A percentile compares a stretch with the other conserved stretches of the same genome.
Conservation (phyloP, 2,888 invertebrate species). For the Ormia ochracea region DNA sequence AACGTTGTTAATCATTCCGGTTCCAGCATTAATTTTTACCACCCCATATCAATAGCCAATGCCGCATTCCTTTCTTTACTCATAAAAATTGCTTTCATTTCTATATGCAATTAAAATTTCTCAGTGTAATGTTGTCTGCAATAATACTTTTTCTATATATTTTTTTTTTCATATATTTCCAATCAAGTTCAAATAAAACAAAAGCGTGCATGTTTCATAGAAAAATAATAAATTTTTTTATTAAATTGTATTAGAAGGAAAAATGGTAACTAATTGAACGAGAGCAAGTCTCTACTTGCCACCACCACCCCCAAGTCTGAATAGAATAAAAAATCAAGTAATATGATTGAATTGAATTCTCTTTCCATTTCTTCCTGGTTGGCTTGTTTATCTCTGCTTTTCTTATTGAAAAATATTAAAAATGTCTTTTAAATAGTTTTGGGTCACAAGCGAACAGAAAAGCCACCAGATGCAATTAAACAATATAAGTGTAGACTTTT, state of each 20-base stretch:
- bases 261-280: not conserved
- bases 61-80: too few relatives aligned
- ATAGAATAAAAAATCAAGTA: not conserved
- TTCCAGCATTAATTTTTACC: too few relatives aligned
- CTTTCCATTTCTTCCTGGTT: conserved; percentile 26
- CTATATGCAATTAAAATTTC: too few relatives aligned
- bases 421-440: conserved; percentile 36
- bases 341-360: conserved; percentile 8
- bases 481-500: conserved; percentile 41
- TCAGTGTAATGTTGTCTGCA: too few relatives aligned
- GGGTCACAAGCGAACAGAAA: conserved; percentile 28
- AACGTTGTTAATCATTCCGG: too few relatives aligned
- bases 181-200: too few relatives aligned
- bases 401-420: conserved; percentile 16
- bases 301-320: conserved; percentile 8
- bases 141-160: too few relatives aligned
- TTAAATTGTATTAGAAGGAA: not conserved
- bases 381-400: not conserved
- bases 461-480: conserved; percentile 49
- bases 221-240: too few relatives aligned
- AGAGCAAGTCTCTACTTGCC: not conserved
- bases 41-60: too few relatives aligned
- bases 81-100: too few relatives aligned
- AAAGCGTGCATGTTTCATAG: too few relatives aligned
- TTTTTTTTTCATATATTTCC: too few relatives aligned